A percentile compares a stretch with the other conserved stretches of the same genome.
Evolutionary conservation across 2,113 vertebrate species (phyloP).

Genomic region (Buteo buteo): DNA sequence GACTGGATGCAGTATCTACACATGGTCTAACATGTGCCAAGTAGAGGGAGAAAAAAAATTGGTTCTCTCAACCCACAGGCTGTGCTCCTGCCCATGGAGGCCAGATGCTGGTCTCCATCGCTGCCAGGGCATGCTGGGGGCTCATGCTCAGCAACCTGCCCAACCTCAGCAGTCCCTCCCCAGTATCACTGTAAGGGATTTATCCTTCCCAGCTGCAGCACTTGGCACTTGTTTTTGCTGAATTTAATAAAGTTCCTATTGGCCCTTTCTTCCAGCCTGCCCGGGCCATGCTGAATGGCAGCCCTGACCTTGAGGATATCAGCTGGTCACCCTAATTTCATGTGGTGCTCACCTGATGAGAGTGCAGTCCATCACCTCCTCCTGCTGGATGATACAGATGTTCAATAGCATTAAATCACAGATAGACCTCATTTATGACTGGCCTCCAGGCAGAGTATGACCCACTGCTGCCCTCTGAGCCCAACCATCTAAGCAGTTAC

Average conservation of each 20-base stretch:
- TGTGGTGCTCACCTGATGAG: not conserved
- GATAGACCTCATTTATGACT: not conserved
- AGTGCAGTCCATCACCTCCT: not conserved
- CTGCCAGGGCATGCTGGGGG: not conserved
- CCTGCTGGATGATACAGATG: not conserved
- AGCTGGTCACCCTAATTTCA: not conserved
- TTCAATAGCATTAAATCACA: not conserved
- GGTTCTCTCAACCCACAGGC: rapidly evolving
- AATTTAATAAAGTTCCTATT: not conserved
- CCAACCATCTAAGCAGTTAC: not conserved
- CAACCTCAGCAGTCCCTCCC: not conserved
- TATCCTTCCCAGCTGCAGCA: not conserved
- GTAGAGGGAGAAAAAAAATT: not conserved
- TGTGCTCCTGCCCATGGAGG: not conserved
- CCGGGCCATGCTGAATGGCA: not conserved
- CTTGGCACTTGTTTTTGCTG: not conserved
- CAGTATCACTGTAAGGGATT: not conserved
- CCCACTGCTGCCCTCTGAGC: not conserved
- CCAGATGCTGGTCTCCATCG: not conserved
- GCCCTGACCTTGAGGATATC: not conserved
- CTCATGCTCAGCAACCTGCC: not conserved
- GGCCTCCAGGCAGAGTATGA: not conserved
- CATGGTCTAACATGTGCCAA: not conserved
- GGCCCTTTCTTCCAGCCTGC: not conserved
- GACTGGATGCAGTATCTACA: not conserved